phyloP scores from a whole-genome alignment of 2,797 vertebrate species.

The Rachycentron canadum region DNA sequence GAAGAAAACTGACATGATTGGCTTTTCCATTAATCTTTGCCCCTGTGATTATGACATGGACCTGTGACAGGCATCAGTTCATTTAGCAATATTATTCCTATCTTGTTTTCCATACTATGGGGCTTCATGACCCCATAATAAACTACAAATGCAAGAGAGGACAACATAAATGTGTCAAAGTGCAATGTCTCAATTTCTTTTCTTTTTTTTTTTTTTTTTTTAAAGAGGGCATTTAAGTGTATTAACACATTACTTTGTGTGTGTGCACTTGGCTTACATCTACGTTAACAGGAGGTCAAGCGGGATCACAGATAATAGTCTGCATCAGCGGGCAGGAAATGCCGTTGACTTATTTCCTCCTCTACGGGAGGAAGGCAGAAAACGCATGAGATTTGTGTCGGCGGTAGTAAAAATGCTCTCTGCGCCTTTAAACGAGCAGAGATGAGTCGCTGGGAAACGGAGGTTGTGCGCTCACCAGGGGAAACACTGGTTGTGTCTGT shows the following conservation, averaged over 20 bases:
- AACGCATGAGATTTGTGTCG: slow-evolving; percentile 55
- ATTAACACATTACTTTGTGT: background rate
- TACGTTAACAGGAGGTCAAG: background rate
- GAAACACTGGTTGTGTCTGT: background rate
- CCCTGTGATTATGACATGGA: no score
- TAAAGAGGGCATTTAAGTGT: background rate
- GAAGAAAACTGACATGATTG: no score
- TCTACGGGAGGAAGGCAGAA: background rate
- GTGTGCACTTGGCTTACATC: background rate
- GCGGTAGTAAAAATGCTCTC: slow-evolving; percentile 29
- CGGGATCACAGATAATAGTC: background rate
- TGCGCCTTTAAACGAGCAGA: slow-evolving; percentile 74
- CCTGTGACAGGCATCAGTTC: no score
- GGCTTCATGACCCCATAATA: no score
- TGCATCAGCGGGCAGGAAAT: background rate
- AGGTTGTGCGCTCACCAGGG: slow-evolving; percentile 35
- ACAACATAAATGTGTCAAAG: no score
- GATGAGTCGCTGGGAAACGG: slow-evolving; percentile 52
- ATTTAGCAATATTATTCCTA: no score
- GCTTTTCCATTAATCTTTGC: no score
- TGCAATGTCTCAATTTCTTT: no score
- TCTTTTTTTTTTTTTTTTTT: no score
- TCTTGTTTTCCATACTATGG: no score
- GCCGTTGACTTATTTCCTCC: background rate
- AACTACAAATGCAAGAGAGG: no score